These are phyloP conservation scores for Orgyia antiqua DNA, from an alignment of 2,888 invertebrate species.

Conservation along the genomic window DNA sequence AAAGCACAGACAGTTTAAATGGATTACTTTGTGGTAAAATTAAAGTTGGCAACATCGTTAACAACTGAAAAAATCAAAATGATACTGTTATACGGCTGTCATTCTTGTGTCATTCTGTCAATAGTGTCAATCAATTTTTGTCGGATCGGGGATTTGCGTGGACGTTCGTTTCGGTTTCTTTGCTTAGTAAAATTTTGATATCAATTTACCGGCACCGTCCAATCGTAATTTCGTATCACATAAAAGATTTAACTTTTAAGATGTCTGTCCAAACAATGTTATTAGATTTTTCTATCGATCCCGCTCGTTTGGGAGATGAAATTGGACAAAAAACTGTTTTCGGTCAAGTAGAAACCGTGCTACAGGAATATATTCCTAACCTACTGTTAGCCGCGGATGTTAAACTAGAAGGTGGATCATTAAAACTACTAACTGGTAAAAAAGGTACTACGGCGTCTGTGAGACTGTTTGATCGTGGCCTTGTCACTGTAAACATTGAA, in stretches of 20 bases:
- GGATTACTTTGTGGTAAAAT: too few relatives aligned
- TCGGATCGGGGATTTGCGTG: too few relatives aligned
- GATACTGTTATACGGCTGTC: too few relatives aligned
- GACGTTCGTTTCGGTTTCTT: too few relatives aligned
- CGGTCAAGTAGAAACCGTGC: slow-evolving; percentile 81
- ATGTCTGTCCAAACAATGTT: slow-evolving; percentile 90
- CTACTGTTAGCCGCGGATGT: slow-evolving; percentile 83
- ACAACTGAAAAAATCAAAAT: too few relatives aligned
- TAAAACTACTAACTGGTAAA: slow-evolving; percentile 84
- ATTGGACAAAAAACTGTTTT: slow-evolving; percentile 81
- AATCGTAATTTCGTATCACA: slow-evolving; percentile 21
- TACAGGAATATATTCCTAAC: slow-evolving; percentile 84
- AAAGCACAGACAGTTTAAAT: too few relatives aligned
- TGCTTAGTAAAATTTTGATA: too few relatives aligned
- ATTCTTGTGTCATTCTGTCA: background rate
- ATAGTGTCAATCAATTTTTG: background rate
- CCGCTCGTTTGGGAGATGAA: slow-evolving; percentile 81
- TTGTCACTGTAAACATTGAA: slow-evolving; percentile 89
- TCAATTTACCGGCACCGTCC: slow-evolving; percentile 47
- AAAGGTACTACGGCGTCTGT: slow-evolving; percentile 83
- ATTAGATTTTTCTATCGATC: slow-evolving; percentile 87
- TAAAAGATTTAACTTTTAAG: slow-evolving; percentile 20
- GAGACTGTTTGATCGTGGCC: slow-evolving; percentile 85
- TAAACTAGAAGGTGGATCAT: slow-evolving; percentile 82
- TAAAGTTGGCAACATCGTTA: too few relatives aligned